These are phyloP conservation scores for Tuberolachnus salignus DNA, from an alignment of 2,888 invertebrate species.

Conservation along the genomic window DNA sequence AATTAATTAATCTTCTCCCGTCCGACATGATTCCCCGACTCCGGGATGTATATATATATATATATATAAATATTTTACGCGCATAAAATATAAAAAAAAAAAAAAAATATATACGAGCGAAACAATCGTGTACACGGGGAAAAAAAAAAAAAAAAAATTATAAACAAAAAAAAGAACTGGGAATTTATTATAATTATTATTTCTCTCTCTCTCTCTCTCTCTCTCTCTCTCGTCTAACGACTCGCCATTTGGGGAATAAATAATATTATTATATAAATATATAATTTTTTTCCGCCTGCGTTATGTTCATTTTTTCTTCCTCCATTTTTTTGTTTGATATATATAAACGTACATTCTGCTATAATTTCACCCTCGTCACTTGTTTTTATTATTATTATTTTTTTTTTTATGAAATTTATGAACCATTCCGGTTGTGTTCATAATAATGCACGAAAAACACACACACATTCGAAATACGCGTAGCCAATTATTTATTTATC, in stretches of 20 bases:
- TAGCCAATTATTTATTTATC: constrained; percentile 21
- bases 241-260: constrained; percentile 25
- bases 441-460: neutral
- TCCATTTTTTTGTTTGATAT: neutral
- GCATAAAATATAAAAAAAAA: neutral
- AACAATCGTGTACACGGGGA: neutral
- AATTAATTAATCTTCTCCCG: constrained; percentile 50
- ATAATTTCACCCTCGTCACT: too few species aligned
- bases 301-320: constrained; percentile 16
- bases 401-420: constrained; percentile 13
- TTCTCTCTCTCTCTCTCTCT: neutral
- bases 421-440: constrained; percentile 3
- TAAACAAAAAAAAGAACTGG: constrained; percentile 2
- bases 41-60: neutral
- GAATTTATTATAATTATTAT: constrained; percentile 19
- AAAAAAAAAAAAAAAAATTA: constrained; percentile 11
- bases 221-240: neutral
- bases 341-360: neutral
- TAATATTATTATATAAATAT: constrained; percentile 1
- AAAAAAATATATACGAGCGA: neutral
- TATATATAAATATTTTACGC: constrained; percentile 1
- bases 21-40: constrained; percentile 32
- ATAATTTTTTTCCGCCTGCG: neutral
- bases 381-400: too few species aligned
- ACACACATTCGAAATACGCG: neutral